Evolutionary conservation across 2,888 invertebrate genomes (phyloP).

Genomic region (Cepaea hortensis): DNA sequence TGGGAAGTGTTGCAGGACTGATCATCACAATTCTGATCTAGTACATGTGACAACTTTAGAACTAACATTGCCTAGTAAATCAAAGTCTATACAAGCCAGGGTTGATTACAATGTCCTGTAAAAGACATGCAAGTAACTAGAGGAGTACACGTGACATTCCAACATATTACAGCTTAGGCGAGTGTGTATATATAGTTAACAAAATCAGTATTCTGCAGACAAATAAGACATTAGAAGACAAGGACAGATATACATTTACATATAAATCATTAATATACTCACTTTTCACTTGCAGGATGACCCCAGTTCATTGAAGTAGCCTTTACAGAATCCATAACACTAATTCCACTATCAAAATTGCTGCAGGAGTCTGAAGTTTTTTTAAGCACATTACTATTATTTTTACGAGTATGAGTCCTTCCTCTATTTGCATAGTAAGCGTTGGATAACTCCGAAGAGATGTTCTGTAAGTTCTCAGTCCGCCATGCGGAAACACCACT

Average conservation of each 20-base stretch:
- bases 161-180: too few species aligned
- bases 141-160: too few species aligned
- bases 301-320: slow-evolving; percentile 71
- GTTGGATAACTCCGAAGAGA: slow-evolving; percentile 21
- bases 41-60: too few species aligned
- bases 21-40: too few species aligned
- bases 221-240: background rate
- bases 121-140: too few species aligned
- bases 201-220: background rate
- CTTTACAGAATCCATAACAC: slow-evolving; percentile 75
- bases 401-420: slow-evolving; percentile 57
- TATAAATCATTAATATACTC: slow-evolving; percentile 56
- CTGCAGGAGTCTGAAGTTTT: slow-evolving; percentile 69
- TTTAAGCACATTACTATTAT: slow-evolving; percentile 51
- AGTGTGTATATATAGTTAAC: background rate
- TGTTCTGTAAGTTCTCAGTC: slow-evolving; percentile 46
- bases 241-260: too few species aligned
- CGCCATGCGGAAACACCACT: slow-evolving; percentile 58
- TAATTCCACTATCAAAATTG: slow-evolving; percentile 75
- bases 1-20: too few species aligned
- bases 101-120: too few species aligned
- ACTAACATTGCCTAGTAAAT: too few species aligned
- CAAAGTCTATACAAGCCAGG: too few species aligned
- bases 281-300: slow-evolving; percentile 71
- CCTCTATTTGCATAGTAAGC: slow-evolving; percentile 52